These are phyloP conservation scores for Priapulus caudatus DNA, from an alignment of 2,888 invertebrate genomes.

Conservation along the genomic window DNA sequence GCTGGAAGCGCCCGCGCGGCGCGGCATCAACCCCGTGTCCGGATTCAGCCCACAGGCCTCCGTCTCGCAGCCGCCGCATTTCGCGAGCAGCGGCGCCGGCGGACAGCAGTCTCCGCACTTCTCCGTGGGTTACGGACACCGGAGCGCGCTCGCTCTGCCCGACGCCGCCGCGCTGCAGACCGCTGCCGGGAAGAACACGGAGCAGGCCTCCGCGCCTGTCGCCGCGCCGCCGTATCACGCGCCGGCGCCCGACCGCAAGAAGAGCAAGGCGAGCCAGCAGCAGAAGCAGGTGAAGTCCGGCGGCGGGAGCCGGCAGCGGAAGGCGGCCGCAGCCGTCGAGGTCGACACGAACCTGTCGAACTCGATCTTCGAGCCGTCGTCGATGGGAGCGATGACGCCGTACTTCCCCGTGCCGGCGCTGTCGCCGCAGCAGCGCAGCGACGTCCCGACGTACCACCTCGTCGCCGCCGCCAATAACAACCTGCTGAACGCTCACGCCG, in stretches of 20 bases:
- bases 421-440: conserved; percentile 31
- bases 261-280: conserved; percentile 14
- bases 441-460: conserved; percentile 30
- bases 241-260: conserved; percentile 19
- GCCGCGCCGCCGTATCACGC: neutral
- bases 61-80: neutral
- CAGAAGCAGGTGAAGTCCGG: conserved; percentile 12
- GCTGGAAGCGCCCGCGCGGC: neutral
- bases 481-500: conserved; percentile 27
- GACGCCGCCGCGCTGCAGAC: neutral
- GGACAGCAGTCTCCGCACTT: neutral
- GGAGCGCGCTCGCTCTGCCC: neutral
- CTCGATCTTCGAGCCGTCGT: conserved; percentile 25
- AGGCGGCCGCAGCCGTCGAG: conserved; percentile 20
- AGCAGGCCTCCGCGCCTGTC: neutral
- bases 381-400: conserved; percentile 30
- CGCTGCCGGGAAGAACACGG: neutral
- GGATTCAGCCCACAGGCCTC: neutral
- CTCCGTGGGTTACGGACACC: neutral
- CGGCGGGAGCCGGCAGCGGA: neutral
- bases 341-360: conserved; percentile 28
- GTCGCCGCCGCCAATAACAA: too few relatives aligned
- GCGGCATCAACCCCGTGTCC: neutral
- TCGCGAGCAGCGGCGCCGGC: neutral
- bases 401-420: conserved; percentile 32